Base-by-base conservation (phyloP, 2,797 vertebrate genomes). In the Mallotus villosus region DNA sequence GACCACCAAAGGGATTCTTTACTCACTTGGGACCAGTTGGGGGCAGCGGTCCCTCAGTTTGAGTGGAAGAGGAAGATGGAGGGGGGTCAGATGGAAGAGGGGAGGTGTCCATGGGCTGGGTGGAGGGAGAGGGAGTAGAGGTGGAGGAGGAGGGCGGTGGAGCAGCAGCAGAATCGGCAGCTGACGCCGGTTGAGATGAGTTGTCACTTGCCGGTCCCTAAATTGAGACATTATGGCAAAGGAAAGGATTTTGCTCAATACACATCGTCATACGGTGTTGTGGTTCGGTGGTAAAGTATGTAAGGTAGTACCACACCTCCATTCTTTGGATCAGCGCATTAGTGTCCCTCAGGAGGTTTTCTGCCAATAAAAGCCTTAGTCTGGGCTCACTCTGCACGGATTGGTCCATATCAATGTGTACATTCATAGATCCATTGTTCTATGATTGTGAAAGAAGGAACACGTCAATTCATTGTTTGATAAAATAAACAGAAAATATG, bases 401-500 rank as follows among this genome's bases (percentile, higher is more conserved):
- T 61, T 93, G 94, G 83, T 97, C 95, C 94, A 97, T 91, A 82
- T 97, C 96, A 69, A 97, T 96, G 91, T 96, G 95, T 76, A 97
- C 94, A 74, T 97, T 96, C 82, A 97, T 93, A 24, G 95, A 95
- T 63, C 95, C 95, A 51, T 93, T 93, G 83, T 83, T 92, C 93
- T 94, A 60, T 9, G 24, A 60, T 21, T 12, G 22, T 27, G 58
- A 24, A 24, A 24, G 12, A 24, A 60, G 34, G 34, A 37, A 37
- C 34, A 37, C 34, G 34, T 37, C 9, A 37, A 11, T 37, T 9
- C 34, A 37, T 37, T 7, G 34, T 37, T 37, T 37, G 2, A 11
- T 37, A 37, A 9, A 11, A 37, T 11, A 37, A 8, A 37, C 34
- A 9, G 9, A 37, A 37, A 37, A 37, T 37, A 37, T 8, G 9